A percentile compares a stretch with the other conserved stretches of the same genome.
Evolutionary conservation across 2,888 invertebrate species (phyloP).

Genomic region (Tanypteryx hageni): DNA sequence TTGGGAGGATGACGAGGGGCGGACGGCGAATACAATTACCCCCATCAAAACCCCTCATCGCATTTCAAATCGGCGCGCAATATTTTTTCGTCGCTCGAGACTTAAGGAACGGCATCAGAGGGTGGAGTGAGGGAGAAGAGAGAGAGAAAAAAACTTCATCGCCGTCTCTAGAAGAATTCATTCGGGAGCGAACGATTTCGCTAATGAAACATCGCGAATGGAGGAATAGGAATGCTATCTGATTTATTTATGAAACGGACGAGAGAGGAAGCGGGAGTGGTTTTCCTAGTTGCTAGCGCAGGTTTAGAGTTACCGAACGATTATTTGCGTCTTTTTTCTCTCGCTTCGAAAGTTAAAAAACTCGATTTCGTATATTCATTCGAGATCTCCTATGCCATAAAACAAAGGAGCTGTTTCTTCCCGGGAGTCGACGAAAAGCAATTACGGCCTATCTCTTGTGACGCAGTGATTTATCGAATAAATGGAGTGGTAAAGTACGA

Average conservation of each 20-base stretch:
- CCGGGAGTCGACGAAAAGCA: neutral
- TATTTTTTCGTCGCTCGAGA: neutral
- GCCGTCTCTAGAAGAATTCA: neutral
- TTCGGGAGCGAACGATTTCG: conserved; percentile 1
- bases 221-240: neutral
- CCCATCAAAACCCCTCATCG: neutral
- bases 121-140: neutral
- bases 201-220: neutral
- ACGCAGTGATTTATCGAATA: neutral
- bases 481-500: neutral
- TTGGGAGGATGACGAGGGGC: neutral
- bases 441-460: neutral
- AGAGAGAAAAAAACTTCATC: neutral
- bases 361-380: too few relatives aligned
- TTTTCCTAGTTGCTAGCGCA: neutral
- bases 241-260: neutral
- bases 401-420: too few relatives aligned
- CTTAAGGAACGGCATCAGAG: neutral
- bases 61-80: neutral
- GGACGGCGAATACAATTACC: conserved; percentile 1
- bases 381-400: too few relatives aligned
- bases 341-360: neutral
- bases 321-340: neutral
- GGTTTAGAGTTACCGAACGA: neutral
- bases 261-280: neutral